phyloP scores from a whole-genome alignment of 2,113 vertebrate genomes.

The human region GRCh38 chr16:62075501-62076000 shows the following conservation, averaged over 20 bases:
- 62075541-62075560: neutral
- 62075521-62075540: neutral
- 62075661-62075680: neutral
- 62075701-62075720: no score
- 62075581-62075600: neutral
- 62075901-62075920: no score
- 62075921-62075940: no score
- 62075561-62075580: neutral
- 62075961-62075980: no score
- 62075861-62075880: no score
- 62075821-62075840: neutral
- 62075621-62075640: accelerated
- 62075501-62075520: neutral
- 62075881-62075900: no score
- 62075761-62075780: accelerated
- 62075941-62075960: no score
- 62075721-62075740: accelerated
- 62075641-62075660: neutral
- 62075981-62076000: no score
- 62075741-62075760: neutral
- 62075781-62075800: neutral
- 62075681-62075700: neutral
- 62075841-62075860: no score
- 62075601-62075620: neutral
- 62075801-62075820: neutral